Evolutionary conservation across 2,113 vertebrate genomes (phyloP), one percentile per base, ranked within the genome.

Genomic region (Macrotis lagotis): DNA sequence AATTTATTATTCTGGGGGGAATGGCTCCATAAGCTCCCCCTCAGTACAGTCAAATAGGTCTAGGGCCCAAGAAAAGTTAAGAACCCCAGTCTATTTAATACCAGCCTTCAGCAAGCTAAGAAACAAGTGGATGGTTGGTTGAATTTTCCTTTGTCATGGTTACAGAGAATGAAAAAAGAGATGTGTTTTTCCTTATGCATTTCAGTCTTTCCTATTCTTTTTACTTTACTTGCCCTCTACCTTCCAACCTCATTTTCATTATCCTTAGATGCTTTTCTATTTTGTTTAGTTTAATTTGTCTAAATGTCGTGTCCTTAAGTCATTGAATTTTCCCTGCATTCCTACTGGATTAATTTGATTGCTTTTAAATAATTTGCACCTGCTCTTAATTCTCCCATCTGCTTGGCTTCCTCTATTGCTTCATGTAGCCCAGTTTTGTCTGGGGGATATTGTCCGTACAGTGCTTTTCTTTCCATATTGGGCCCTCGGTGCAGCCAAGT

Each of bases 341-440:
- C 88, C 49, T 94, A 90, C 59, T 91, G 95, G 92, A 97, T 92
- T 89, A 90, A 22, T 94, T 44, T 91, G 47, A 53, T 95, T 97
- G 59, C 94, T 95, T 95, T 96, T 94, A 93, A 95, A 92, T 92
- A 95, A 95, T 93, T 94, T 97, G 90, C 91, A 96, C 92, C 96
- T 96, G 93, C 92, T 97, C 92, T 90, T 89, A 55, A 93, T 93
- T 96, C 96, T 93, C 47, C 95, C 94, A 88, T 91, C 93, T 96
- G 93, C 94, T 96, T 94, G 89, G 90, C 92, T 93, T 96, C 90
- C 89, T 94, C 95, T 94, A 92, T 22, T 95, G 55, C 90, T 93
- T 48, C 51, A 50, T 4, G 44, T 94, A 11, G 49, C 1, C 95
- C 90, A 50, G 25, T 88, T 95, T 26, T 22, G 92, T 91, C 50